Percentiles rank a stretch among this genome's conserved stretches.
Evolutionary conservation across 2,113 vertebrate species (phyloP).

Genomic region (Nerophis lumbriciformis): DNA sequence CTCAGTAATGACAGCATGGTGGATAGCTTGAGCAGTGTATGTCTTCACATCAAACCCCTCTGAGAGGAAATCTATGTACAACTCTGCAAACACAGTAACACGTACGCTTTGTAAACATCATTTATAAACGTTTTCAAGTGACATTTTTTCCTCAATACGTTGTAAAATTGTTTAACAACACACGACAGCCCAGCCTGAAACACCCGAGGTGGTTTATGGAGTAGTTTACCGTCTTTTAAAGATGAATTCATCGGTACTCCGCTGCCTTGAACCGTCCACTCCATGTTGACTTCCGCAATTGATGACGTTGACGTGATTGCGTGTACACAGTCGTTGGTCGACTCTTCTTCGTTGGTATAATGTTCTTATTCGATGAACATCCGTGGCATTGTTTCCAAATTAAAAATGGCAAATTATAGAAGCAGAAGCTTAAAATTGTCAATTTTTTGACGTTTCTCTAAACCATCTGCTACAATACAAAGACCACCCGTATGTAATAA

Average conservation of each 20-base stretch:
- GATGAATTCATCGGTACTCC: background rate
- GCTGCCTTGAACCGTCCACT: background rate
- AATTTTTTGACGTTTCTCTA: background rate
- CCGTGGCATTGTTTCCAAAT: too few species aligned
- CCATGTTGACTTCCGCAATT: conserved; percentile 2
- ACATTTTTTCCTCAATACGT: too few species aligned
- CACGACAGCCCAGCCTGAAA: too few species aligned
- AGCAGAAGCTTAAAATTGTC: too few species aligned
- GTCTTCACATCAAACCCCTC: conserved; percentile 92
- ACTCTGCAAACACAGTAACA: conserved; percentile 74
- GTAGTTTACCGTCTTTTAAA: background rate
- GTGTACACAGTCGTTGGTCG: too few species aligned
- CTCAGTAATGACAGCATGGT: conserved; percentile 91
- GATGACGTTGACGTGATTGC: too few species aligned
- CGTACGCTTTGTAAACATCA: background rate
- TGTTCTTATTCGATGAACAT: background rate
- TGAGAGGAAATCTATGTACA: conserved; percentile 82
- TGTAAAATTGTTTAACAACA: background rate
- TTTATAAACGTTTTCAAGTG: too few species aligned
- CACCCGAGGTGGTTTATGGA: background rate
- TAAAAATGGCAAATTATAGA: too few species aligned
- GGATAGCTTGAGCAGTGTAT: conserved; percentile 91
- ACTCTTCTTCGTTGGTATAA: conserved; percentile 1
- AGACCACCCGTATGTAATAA: too few species aligned
- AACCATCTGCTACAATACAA: background rate